Percentiles rank a stretch among this genome's conserved stretches.
Evolutionary conservation across 2,888 invertebrate species (phyloP).

Genomic region (Drosophila leonis): DNA sequence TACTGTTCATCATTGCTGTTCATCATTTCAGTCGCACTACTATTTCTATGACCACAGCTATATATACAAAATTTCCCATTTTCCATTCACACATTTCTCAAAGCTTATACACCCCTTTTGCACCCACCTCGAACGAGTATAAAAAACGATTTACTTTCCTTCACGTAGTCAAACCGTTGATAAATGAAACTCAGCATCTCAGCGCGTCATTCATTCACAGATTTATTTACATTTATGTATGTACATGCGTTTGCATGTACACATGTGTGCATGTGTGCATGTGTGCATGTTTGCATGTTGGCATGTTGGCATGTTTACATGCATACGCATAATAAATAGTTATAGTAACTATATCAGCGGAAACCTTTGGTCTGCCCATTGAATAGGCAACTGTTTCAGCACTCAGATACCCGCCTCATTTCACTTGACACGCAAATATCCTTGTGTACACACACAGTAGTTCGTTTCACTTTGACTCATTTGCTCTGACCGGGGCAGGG

Average conservation of each 20-base stretch:
- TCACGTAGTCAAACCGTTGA: slow-evolving; percentile 55
- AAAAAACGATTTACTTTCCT: slow-evolving; percentile 46
- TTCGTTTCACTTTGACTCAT: slow-evolving; percentile 41
- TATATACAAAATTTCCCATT: no score
- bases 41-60: no score
- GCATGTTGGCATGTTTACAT: slow-evolving; percentile 22
- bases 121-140: neutral
- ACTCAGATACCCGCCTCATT: slow-evolving; percentile 47
- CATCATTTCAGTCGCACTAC: no score
- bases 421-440: slow-evolving; percentile 52
- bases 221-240: slow-evolving; percentile 14
- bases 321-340: slow-evolving; percentile 60
- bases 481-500: slow-evolving; percentile 24
- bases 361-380: slow-evolving; percentile 49
- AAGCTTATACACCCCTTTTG: neutral
- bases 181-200: slow-evolving; percentile 56
- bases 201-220: slow-evolving; percentile 18
- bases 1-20: no score
- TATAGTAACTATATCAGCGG: slow-evolving; percentile 52
- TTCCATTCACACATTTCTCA: neutral
- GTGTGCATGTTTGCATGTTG: neutral
- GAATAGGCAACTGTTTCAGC: slow-evolving; percentile 64
- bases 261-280: neutral
- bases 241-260: slow-evolving; percentile 2
- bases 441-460: slow-evolving; percentile 15